These are phyloP conservation scores for Linnaemya tessellans DNA, from an alignment of 2,888 invertebrate genomes.

Conservation along the genomic window DNA sequence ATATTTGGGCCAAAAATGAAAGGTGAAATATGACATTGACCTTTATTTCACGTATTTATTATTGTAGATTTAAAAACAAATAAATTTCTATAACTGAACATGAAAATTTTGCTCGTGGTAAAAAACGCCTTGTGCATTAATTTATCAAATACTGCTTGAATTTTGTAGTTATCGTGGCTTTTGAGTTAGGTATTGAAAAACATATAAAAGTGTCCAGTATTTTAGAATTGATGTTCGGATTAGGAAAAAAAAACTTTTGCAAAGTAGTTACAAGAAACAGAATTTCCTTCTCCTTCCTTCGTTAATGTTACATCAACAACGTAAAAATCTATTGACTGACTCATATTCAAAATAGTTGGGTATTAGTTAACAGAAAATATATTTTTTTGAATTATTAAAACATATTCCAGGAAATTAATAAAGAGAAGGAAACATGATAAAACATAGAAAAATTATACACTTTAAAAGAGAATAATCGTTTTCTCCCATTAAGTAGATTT, in stretches of 20 bases:
- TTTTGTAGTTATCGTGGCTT: background rate
- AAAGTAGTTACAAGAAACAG: no score
- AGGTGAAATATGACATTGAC: conserved; percentile 54
- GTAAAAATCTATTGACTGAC: background rate
- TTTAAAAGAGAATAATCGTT: background rate
- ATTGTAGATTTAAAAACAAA: background rate
- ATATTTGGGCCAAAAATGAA: conserved; percentile 29
- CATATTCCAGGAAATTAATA: conserved; percentile 20
- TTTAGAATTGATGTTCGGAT: no score
- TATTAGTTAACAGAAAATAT: background rate
- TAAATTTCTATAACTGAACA: background rate
- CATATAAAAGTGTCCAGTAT: no score
- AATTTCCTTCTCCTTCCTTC: no score
- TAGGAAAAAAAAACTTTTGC: no score
- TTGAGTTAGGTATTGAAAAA: no score
- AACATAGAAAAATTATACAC: background rate
- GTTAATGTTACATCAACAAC: background rate
- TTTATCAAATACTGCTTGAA: background rate
- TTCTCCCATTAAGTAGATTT: background rate
- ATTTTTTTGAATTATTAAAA: background rate
- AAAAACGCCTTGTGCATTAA: background rate
- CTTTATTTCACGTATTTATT: background rate
- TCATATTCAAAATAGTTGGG: background rate
- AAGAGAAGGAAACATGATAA: conserved; percentile 1
- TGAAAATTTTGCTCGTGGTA: background rate